Conservation (phyloP, 1,140 invertebrate species). For the Pseudomyrmex pallidus region DNA sequence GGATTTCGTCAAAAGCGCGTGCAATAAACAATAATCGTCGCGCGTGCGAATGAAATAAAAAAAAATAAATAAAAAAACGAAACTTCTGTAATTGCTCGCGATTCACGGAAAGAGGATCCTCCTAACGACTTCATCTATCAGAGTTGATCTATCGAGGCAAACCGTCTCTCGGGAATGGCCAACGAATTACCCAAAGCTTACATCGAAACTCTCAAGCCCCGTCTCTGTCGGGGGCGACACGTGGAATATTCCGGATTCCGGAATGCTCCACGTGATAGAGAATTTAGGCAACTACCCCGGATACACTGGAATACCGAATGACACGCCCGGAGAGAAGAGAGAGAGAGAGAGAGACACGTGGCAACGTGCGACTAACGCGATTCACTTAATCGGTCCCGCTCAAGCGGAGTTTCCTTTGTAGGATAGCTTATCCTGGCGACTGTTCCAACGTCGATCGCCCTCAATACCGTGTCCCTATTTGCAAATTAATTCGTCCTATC, state of each 20-base stretch:
- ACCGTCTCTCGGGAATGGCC: conserved; percentile 8
- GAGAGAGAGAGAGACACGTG: conserved; percentile 22
- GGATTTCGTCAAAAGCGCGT: background rate
- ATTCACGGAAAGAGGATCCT: background rate
- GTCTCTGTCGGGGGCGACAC: conserved; percentile 39
- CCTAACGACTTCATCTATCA: background rate
- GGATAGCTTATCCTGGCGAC: conserved; percentile 43
- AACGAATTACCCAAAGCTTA: conserved; percentile 58
- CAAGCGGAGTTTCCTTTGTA: conserved; percentile 56
- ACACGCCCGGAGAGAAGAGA: conserved; percentile 27
- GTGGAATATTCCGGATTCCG: conserved; percentile 73
- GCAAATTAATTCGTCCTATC: conserved; percentile 52
- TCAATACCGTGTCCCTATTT: conserved; percentile 47
- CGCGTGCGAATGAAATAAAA: background rate
- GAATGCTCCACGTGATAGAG: conserved; percentile 57
- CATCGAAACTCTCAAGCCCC: conserved; percentile 50
- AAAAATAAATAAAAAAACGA: background rate
- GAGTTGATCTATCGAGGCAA: background rate
- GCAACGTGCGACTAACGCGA: conserved; percentile 48
- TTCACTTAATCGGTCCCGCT: conserved; percentile 42
- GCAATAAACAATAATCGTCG: background rate
- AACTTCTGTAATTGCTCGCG: background rate
- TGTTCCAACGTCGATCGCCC: conserved; percentile 47
- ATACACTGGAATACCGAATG: conserved; percentile 51
- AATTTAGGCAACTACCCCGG: conserved; percentile 43